These are phyloP conservation scores for Zeugodacus cucurbitae DNA, from an alignment of 1,140 invertebrate genomes.

Conservation along the genomic window DNA sequence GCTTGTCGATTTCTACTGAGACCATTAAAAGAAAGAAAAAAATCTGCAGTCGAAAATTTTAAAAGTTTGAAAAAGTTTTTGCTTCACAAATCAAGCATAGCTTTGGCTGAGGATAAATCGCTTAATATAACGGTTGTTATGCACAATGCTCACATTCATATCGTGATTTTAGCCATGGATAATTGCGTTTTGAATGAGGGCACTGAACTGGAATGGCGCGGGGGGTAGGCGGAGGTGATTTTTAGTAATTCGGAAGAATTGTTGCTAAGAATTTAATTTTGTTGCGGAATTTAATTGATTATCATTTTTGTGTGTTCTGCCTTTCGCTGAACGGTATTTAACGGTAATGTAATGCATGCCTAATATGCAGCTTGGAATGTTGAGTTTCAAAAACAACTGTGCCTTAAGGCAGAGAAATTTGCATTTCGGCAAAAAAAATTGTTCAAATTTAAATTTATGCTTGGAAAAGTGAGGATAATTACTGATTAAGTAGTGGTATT, in stretches of 20 bases:
- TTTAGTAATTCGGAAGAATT: not conserved
- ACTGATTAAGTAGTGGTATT: no score
- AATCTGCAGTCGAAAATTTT: not conserved
- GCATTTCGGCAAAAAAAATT: no score
- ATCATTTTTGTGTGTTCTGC: not conserved
- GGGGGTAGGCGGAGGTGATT: not conserved
- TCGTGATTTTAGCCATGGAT: not conserved
- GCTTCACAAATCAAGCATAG: not conserved
- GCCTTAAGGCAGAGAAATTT: no score
- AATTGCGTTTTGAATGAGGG: conserved; percentile 8
- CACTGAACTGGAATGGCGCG: not conserved
- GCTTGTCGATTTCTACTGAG: not conserved
- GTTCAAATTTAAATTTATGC: no score
- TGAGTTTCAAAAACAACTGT: no score
- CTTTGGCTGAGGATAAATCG: not conserved
- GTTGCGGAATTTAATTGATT: conserved; percentile 22
- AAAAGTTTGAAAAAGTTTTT: conserved; percentile 6
- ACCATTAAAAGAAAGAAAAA: not conserved
- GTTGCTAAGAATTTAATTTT: not conserved
- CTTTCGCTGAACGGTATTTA: not conserved
- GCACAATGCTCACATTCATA: not conserved
- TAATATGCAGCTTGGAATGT: no score
- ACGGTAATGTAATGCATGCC: not conserved
- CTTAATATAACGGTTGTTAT: not conserved
- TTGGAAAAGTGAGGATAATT: no score